Base-by-base conservation (phyloP, 2,113 vertebrate species). In the Phoxinus phoxinus region DNA sequence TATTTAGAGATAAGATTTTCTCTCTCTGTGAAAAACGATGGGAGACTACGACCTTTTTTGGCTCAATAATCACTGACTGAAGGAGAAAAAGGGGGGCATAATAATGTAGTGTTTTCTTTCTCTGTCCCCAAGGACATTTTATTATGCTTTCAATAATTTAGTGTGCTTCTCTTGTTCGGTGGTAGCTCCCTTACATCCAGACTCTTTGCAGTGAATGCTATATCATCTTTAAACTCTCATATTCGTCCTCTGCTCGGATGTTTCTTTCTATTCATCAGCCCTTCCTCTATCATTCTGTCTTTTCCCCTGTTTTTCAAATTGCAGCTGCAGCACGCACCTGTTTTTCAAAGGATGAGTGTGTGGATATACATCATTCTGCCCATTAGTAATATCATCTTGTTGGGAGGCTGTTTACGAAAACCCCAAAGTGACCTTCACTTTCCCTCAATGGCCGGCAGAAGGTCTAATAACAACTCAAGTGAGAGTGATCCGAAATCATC, bases 61-160 rank as follows among this genome's bases (percentile, higher is more conserved):
- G 84, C 82, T 88, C 88, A 90, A 91, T 91, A 90, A 92, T 90
- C 88, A 88, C 80, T 78, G 59, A 85, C 86, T 84, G 58, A 79
- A 85, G 81, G 71, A 82, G 80, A 87, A 65, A 84, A 74, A 59
- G 23, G 81, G 81, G 27, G 67, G 63, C 85, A 89, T 88, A 91
- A 90, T 84, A 88, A 89, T 90, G 86, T 88, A 84, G 87, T 89
- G 90, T 91, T 91, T 92, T 93, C 90, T 89, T 89, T 91, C 84
- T 89, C 65, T 75, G 77, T 84, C 89, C 88, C 88, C 92, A 94
- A 95, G 91, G 93, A 90, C 93, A 88, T 93, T 93, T 92, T 85
- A 92, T 93, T 93, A 91, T 90, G 87, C 89, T 88, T 90, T 93
- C 88, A 91, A 90, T 93, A 89, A 94, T 93, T 93, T 91, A 93